Base-by-base conservation (phyloP, 1,140 invertebrate genomes). In the Camponotus floridanus region DNA sequence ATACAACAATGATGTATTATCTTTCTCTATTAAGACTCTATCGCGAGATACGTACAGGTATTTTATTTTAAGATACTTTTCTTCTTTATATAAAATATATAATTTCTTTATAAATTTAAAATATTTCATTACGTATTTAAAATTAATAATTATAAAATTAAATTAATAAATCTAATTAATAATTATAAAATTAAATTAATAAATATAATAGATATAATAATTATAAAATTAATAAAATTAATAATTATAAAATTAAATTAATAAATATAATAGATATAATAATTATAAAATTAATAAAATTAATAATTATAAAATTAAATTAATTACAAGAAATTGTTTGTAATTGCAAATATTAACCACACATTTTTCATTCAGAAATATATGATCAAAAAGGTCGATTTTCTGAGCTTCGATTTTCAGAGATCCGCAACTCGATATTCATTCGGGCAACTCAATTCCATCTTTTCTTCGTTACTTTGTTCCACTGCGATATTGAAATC, bases 391-490 rank as follows among this genome's bases (percentile, higher is more conserved):
- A 59, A 79, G 33, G 31, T 80, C 48, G 18, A 70, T 80, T 55
- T 68, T 80, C 26, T 42, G 39, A 70, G 31, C 6, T 26, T 26
- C 26, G 26, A 26, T 26, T 26, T 26, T 26, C 13, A 15, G 13
- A 39, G 59, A 64, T 76, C 74, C 33, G 42, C 26, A 51, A 31
- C 76, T 51, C 65, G 80, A 88, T 79, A 76, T 88, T 88, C 42
- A 55, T 79, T 85, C 67, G 51, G 48, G 21, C 11, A 73, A 85
- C 59, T 61, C 67, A 79, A 85, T 88, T 88, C 86, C 42, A 48
- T 42, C 39, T 8, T 55, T 65, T 70, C 62, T 36, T 68, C 31
- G 64, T 36, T 87, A 57, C 55, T 85, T 76, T 48, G 15, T 62
- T 68, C 61, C 9, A 45, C 51, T 59, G 48, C 42, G 78, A 83